Percentiles rank a stretch among this genome's conserved stretches.
Conservation (phyloP, 2,797 vertebrate genomes). For the Holocentrus rufus region DNA sequence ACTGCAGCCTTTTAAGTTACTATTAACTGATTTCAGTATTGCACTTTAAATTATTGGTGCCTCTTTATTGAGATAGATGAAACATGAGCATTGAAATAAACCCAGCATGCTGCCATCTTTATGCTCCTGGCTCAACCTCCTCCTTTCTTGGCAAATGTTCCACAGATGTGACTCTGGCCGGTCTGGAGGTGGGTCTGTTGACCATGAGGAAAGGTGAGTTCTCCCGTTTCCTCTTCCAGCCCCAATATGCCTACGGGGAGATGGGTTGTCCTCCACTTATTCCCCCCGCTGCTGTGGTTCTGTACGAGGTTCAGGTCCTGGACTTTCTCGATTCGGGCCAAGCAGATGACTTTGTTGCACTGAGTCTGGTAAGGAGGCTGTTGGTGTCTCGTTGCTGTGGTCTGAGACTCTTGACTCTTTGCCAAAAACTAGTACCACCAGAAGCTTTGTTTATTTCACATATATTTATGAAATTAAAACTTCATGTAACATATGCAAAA, state of each 20-base stretch:
- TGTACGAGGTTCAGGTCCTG: conserved; percentile 90
- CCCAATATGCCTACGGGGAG: conserved; percentile 87
- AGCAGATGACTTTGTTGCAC: conserved; percentile 83
- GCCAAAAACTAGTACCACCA: too few species aligned
- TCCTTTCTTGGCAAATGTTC: not conserved
- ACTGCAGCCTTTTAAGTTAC: too few species aligned
- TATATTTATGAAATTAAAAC: too few species aligned
- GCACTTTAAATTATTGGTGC: too few species aligned
- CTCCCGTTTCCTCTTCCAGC: conserved; percentile 86
- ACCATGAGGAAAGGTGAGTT: conserved; percentile 93
- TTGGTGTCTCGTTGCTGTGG: not conserved
- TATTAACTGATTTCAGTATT: too few species aligned
- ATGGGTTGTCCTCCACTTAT: conserved; percentile 90
- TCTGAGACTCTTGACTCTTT: not conserved
- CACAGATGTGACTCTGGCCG: conserved; percentile 89
- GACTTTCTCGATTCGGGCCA: conserved; percentile 89
- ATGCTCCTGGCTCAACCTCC: not conserved
- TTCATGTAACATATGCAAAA: too few species aligned
- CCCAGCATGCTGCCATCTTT: not conserved
- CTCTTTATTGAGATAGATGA: too few species aligned
- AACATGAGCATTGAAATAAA: not conserved
- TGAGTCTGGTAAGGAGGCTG: conserved; percentile 82
- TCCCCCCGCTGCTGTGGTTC: conserved; percentile 81
- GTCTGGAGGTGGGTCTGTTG: conserved; percentile 89
- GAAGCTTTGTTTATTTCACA: too few species aligned